These are phyloP conservation scores for Rhagoletis pomonella DNA, from an alignment of 1,140 invertebrate species.

Conservation along the genomic window DNA sequence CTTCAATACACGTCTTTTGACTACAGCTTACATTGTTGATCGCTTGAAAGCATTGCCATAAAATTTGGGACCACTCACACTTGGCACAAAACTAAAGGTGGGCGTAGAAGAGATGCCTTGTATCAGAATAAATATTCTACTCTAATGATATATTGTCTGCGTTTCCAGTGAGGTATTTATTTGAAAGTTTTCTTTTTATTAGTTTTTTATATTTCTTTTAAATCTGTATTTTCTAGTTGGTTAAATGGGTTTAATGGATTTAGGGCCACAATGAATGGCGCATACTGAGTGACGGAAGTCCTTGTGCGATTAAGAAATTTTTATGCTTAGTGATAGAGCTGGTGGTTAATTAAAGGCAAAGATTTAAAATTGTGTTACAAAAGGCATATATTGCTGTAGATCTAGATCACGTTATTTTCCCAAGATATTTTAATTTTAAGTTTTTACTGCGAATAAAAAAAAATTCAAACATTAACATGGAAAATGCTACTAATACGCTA, in stretches of 20 bases:
- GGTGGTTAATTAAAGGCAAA: neutral
- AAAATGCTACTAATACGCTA: too few species aligned
- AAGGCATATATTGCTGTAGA: too few species aligned
- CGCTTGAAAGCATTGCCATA: neutral
- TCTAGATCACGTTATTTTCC: too few species aligned
- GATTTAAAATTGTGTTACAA: too few species aligned
- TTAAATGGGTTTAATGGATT: neutral
- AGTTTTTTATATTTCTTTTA: neutral
- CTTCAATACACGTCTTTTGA: neutral
- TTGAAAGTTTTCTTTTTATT: neutral
- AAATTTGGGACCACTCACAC: neutral
- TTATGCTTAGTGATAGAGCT: neutral
- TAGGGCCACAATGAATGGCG: neutral
- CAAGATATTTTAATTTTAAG: too few species aligned
- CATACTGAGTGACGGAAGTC: neutral
- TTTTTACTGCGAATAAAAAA: too few species aligned
- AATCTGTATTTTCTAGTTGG: neutral
- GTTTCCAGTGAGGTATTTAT: neutral
- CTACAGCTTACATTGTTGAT: neutral
- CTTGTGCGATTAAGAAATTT: neutral
- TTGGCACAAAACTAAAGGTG: neutral
- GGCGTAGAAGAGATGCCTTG: neutral
- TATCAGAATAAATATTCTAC: neutral
- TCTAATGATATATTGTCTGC: neutral
- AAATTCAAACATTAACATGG: too few species aligned